Conservation (phyloP, 1,140 invertebrate genomes). For the Orussus abietinus region DNA sequence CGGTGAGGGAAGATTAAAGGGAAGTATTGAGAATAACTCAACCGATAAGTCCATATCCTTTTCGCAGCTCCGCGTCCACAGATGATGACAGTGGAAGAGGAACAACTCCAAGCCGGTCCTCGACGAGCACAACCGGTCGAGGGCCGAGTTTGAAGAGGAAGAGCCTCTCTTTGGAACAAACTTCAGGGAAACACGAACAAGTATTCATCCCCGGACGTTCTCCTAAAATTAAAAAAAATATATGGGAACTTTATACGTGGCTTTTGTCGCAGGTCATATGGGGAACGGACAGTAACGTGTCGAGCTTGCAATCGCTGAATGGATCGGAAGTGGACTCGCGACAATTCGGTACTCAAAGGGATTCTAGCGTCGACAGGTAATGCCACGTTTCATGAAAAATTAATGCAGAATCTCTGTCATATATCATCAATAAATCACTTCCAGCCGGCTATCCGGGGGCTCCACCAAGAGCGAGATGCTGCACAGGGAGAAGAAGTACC, state of each 20-base stretch:
- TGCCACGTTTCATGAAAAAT: conserved; percentile 8
- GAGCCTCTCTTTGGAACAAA: conserved; percentile 74
- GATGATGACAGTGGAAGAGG: conserved; percentile 47
- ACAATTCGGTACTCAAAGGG: conserved; percentile 58
- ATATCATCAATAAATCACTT: conserved; percentile 27
- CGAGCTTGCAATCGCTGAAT: conserved; percentile 74
- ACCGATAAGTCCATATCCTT: no score
- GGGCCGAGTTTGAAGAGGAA: conserved; percentile 66
- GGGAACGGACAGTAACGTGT: conserved; percentile 73
- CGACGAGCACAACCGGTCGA: conserved; percentile 22
- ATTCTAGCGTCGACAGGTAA: conserved; percentile 71
- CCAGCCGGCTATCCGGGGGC: conserved; percentile 71
- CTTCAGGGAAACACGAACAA: conserved; percentile 59
- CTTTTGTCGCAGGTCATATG: conserved; percentile 32
- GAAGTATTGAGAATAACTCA: conserved; percentile 1
- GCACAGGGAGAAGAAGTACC: conserved; percentile 70
- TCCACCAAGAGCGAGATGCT: conserved; percentile 81
- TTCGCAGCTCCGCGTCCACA: conserved; percentile 42
- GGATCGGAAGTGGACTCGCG: conserved; percentile 52
- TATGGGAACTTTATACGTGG: conserved; percentile 27
- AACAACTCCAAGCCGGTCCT: conserved; percentile 41
- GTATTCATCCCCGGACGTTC: no score
- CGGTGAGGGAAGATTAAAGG: conserved; percentile 27
- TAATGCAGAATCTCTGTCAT: no score
- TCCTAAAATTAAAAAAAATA: conserved; percentile 7